Percentiles rank a stretch among this genome's conserved stretches.
Conservation (phyloP, 2,888 invertebrate species). For the Dexiosoma caninum region DNA sequence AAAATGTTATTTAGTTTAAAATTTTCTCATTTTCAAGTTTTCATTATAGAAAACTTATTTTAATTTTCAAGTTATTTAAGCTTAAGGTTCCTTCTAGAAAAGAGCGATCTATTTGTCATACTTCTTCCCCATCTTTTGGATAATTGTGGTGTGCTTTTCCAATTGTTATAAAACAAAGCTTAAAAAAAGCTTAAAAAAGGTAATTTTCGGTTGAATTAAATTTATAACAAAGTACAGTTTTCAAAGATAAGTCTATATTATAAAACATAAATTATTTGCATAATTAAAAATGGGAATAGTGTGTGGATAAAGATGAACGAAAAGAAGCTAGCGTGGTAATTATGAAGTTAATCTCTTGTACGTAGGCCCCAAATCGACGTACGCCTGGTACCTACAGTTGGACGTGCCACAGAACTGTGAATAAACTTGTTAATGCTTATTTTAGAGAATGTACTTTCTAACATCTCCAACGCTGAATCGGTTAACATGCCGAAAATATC, state of each 20-base stretch:
- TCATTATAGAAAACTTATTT: no score
- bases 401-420: slow-evolving; percentile 91
- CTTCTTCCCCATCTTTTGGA: no score
- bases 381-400: slow-evolving; percentile 90
- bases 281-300: slow-evolving; percentile 31
- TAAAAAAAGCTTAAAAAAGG: neutral
- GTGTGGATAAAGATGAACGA: neutral
- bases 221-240: neutral
- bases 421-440: slow-evolving; percentile 86
- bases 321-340: no score
- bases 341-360: slow-evolving; percentile 83
- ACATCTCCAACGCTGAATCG: slow-evolving; percentile 78
- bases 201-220: neutral
- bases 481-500: slow-evolving; percentile 91
- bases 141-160: no score
- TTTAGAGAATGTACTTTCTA: slow-evolving; percentile 80
- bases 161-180: neutral
- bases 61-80: no score
- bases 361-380: slow-evolving; percentile 94
- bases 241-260: no score
- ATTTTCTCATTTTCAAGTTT: slow-evolving; percentile 1
- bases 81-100: no score
- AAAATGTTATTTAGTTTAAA: slow-evolving; percentile 43
- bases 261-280: no score
- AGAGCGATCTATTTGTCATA: no score